These are phyloP conservation scores for Zosterops japonicus DNA, from an alignment of 2,113 vertebrate species.

Conservation along the genomic window DNA sequence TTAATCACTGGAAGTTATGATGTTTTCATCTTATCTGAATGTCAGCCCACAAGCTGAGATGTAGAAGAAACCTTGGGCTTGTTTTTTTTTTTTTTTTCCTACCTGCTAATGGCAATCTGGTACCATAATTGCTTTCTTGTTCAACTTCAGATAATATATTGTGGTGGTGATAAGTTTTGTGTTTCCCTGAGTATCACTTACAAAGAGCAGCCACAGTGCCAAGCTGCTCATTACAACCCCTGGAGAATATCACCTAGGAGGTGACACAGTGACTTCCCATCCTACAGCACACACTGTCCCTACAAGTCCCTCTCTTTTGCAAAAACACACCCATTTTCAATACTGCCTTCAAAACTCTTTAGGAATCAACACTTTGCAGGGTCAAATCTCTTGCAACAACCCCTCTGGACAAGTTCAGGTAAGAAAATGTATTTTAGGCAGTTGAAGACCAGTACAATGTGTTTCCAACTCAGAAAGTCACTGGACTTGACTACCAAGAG, in stretches of 20 bases:
- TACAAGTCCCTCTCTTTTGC: neutral
- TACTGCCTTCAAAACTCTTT: neutral
- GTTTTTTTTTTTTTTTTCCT: neutral
- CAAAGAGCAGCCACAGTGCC: neutral
- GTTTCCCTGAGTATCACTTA: neutral
- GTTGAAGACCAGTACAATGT: neutral
- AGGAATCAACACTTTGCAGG: neutral
- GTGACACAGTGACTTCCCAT: neutral
- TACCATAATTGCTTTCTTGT: constrained; percentile 6
- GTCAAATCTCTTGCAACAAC: neutral
- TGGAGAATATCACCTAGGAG: neutral
- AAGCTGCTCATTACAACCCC: neutral
- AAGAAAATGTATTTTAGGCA: neutral
- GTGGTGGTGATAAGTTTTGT: neutral
- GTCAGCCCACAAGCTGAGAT: neutral
- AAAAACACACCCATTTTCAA: neutral
- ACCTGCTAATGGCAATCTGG: neutral
- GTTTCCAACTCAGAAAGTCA: neutral
- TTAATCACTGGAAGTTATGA: neutral
- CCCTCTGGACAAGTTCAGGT: neutral
- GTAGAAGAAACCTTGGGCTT: neutral
- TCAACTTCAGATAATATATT: neutral
- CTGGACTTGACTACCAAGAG: neutral
- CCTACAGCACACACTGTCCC: neutral
- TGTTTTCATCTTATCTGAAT: neutral